Evolutionary conservation across 2,888 invertebrate species (phyloP).

Genomic region (Allygus modestus): DNA sequence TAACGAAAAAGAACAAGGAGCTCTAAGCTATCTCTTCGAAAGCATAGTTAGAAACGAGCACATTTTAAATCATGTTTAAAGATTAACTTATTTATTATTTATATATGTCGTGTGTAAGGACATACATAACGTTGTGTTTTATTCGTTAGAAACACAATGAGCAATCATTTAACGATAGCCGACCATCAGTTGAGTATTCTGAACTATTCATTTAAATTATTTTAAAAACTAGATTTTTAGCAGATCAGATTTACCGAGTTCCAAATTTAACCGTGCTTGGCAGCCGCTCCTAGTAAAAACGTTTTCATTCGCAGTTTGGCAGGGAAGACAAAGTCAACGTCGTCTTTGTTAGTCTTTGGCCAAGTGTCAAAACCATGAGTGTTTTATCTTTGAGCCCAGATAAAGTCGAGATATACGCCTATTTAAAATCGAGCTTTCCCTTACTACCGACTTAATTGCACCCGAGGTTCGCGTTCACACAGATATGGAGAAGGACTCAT

Average conservation of each 20-base stretch:
- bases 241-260: slow-evolving; percentile 5
- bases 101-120: too few species aligned
- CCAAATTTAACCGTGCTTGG: slow-evolving; percentile 25
- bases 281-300: not conserved
- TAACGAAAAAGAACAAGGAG: too few species aligned
- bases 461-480: not conserved
- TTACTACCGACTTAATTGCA: not conserved
- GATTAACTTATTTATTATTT: too few species aligned
- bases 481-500: not conserved
- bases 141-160: too few species aligned
- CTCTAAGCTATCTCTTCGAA: too few species aligned
- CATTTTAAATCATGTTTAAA: too few species aligned
- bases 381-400: not conserved
- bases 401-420: not conserved
- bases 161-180: too few species aligned
- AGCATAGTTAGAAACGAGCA: too few species aligned
- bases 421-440: not conserved
- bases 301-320: slow-evolving; percentile 28
- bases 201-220: too few species aligned
- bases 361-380: slow-evolving; percentile 15
- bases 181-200: too few species aligned
- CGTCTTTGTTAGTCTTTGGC: slow-evolving; percentile 42
- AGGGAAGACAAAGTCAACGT: slow-evolving; percentile 36
- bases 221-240: too few species aligned
- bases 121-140: too few species aligned